Evolutionary conservation across 2,888 invertebrate genomes (phyloP).

Genomic region (Prosopocoilus inquinatus): DNA sequence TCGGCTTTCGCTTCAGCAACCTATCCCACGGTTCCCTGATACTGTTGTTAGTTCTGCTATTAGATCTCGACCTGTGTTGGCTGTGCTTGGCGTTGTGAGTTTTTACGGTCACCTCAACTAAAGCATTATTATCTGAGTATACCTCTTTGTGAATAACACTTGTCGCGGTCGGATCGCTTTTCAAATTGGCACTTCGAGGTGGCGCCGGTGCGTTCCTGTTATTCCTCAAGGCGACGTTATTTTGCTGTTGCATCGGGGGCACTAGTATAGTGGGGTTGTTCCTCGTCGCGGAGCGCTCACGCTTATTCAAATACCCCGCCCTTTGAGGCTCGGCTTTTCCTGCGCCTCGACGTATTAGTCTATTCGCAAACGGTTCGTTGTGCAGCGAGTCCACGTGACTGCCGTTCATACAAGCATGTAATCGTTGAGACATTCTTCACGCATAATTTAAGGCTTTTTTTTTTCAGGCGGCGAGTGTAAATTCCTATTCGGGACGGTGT

Average conservation of each 20-base stretch:
- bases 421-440: slow-evolving; percentile 26
- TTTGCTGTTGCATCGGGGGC: background rate
- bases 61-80: slow-evolving; percentile 24
- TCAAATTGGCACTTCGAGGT: slow-evolving; percentile 9
- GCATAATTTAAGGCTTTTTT: slow-evolving; percentile 14
- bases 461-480: no score
- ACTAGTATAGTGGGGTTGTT: slow-evolving; percentile 1
- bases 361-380: slow-evolving; percentile 21
- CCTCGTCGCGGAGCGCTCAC: background rate
- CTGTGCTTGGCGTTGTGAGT: slow-evolving; percentile 33
- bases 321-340: slow-evolving; percentile 13
- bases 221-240: background rate
- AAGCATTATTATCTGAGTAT: slow-evolving; percentile 29
- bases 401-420: slow-evolving; percentile 19
- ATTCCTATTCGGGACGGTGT: background rate
- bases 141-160: slow-evolving; percentile 25
- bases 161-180: slow-evolving; percentile 11
- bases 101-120: slow-evolving; percentile 36
- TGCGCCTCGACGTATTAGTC: slow-evolving; percentile 16
- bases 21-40: slow-evolving; percentile 36
- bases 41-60: background rate
- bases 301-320: background rate
- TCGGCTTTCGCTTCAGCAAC: slow-evolving; percentile 33
- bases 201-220: slow-evolving; percentile 3
- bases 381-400: slow-evolving; percentile 27